phyloP scores from a whole-genome alignment of 2,113 vertebrate species.

The Dascyllus trimaculatus region DNA sequence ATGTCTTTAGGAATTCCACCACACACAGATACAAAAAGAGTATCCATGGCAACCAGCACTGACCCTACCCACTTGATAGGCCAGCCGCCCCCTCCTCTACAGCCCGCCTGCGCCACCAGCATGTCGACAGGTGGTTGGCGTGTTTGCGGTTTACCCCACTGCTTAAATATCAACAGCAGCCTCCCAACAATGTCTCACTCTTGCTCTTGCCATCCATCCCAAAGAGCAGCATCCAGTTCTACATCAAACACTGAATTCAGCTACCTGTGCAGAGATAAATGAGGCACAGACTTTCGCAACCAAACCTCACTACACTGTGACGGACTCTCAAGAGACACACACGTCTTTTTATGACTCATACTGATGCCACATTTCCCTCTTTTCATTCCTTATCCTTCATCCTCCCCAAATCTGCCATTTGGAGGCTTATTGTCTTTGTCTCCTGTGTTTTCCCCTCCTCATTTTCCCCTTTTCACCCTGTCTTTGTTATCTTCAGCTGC shows the following conservation, averaged over 20 bases:
- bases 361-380: constrained; percentile 24
- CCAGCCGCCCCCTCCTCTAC: constrained; percentile 38
- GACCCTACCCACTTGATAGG: constrained; percentile 63
- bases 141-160: constrained; percentile 45
- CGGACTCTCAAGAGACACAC: constrained; percentile 24
- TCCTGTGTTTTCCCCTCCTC: neutral
- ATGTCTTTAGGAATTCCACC: constrained; percentile 62
- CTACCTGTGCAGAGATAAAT: neutral
- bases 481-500: constrained; percentile 39
- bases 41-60: constrained; percentile 70
- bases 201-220: neutral
- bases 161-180: constrained; percentile 49
- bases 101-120: constrained; percentile 42
- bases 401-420: constrained; percentile 19
- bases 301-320: neutral
- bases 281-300: constrained; percentile 5
- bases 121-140: constrained; percentile 68
- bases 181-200: constrained; percentile 18
- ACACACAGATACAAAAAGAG: constrained; percentile 60
- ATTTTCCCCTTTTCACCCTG: constrained; percentile 7
- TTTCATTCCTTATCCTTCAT: constrained; percentile 24
- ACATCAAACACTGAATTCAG: neutral
- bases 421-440: constrained; percentile 7
- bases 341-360: neutral
- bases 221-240: neutral